These are phyloP conservation scores for Corticium candelabrum DNA, from an alignment of 37 sponge, comb jelly and placozoan genomes.

Conservation along the genomic window DNA sequence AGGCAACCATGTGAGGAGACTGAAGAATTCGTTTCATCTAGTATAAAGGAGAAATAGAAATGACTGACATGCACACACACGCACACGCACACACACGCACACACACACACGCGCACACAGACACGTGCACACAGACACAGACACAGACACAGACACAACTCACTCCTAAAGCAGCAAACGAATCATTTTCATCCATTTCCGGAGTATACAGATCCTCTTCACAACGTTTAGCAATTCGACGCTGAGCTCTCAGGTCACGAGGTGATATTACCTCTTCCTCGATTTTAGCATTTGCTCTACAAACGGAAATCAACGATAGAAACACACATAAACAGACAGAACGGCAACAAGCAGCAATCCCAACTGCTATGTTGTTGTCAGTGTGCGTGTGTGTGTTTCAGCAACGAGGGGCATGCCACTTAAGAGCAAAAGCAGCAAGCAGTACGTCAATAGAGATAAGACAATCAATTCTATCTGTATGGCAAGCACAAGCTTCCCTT, in stretches of 20 bases:
- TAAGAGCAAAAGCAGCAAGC: no score
- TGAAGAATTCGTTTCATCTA: no score
- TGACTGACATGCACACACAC: background rate
- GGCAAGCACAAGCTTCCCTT: no score
- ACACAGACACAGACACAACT: no score
- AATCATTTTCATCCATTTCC: background rate
- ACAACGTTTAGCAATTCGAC: background rate
- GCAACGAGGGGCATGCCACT: background rate
- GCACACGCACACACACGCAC: conserved; percentile 15
- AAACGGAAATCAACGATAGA: background rate
- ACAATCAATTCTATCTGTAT: no score
- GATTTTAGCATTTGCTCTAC: background rate
- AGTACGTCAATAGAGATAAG: no score
- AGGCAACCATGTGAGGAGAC: no score
- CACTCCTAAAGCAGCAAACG: background rate
- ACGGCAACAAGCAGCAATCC: no score
- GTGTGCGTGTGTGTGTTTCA: background rate
- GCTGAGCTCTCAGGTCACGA: background rate
- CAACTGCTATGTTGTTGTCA: background rate
- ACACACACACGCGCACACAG: conserved; percentile 12
- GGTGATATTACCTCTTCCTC: background rate
- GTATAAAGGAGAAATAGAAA: no score
- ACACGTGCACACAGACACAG: background rate
- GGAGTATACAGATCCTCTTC: background rate
- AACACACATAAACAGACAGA: background rate